Evolutionary conservation across 2,797 vertebrate species (phyloP).

Genomic region (Sphaeramia orbicularis): DNA sequence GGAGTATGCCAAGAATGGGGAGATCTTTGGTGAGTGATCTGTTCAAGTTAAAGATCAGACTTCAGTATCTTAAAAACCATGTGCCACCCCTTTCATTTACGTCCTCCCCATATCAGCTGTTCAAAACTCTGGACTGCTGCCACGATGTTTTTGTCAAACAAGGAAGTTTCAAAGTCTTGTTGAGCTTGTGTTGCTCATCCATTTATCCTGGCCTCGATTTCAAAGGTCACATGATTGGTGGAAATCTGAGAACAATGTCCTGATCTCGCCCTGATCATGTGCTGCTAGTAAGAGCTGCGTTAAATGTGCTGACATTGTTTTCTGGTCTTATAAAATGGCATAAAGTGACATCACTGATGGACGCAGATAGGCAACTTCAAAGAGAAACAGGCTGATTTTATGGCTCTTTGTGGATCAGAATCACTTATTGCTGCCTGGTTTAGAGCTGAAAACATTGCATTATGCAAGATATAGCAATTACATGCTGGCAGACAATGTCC

Average conservation of each 20-base stretch:
- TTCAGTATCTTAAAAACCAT: neutral
- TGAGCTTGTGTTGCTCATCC: constrained; percentile 36
- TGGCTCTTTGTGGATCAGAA: constrained; percentile 25
- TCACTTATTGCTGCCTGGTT: constrained; percentile 27
- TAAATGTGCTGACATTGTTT: constrained; percentile 50
- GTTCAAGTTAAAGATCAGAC: constrained; percentile 35
- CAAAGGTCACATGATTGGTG: constrained; percentile 62
- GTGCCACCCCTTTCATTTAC: constrained; percentile 8
- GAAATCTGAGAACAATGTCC: constrained; percentile 46
- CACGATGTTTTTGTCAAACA: constrained; percentile 46
- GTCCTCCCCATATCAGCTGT: constrained; percentile 18
- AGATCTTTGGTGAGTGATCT: constrained; percentile 95
- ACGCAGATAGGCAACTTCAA: constrained; percentile 25
- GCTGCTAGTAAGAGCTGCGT: constrained; percentile 16
- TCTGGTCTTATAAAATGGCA: constrained; percentile 18
- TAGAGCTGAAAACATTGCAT: constrained; percentile 28
- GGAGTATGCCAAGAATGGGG: constrained; percentile 98
- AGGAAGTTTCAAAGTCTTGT: constrained; percentile 64
- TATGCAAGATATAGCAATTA: constrained; percentile 19
- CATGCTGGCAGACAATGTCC: neutral
- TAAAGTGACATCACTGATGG: constrained; percentile 26
- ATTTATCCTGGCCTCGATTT: constrained; percentile 35
- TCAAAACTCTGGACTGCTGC: constrained; percentile 11
- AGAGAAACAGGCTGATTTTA: constrained; percentile 42
- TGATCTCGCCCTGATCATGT: constrained; percentile 49